These are phyloP conservation scores for Coleophora flavipennella DNA, from an alignment of 2,888 invertebrate species.

Conservation along the genomic window DNA sequence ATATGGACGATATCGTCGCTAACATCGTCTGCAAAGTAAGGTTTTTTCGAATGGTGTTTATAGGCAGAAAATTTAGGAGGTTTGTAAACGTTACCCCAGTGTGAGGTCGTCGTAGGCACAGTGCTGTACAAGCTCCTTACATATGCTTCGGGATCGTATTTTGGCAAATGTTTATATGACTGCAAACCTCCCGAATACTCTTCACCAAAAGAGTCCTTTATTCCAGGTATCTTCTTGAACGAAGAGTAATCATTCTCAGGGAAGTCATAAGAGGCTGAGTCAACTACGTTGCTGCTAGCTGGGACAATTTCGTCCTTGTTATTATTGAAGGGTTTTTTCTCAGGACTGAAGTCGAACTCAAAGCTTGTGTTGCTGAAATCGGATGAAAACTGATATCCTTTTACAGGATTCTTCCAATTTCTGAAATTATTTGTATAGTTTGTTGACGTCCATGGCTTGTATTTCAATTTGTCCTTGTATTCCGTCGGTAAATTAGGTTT, in stretches of 20 bases:
- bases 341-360: constrained; percentile 37
- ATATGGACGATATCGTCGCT: constrained; percentile 50
- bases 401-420: constrained; percentile 36
- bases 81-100: constrained; percentile 53
- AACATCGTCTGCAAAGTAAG: constrained; percentile 30
- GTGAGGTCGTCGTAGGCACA: constrained; percentile 33
- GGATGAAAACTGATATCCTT: constrained; percentile 50
- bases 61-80: constrained; percentile 35
- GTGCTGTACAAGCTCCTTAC: constrained; percentile 39
- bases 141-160: constrained; percentile 35
- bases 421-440: constrained; percentile 31
- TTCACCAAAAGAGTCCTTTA: constrained; percentile 32
- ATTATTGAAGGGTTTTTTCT: constrained; percentile 31
- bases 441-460: constrained; percentile 31
- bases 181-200: constrained; percentile 27
- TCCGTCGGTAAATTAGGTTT: constrained; percentile 12
- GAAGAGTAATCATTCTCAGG: constrained; percentile 37
- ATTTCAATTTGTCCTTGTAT: constrained; percentile 43
- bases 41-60: constrained; percentile 36
- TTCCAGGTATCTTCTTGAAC: constrained; percentile 40
- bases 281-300: constrained; percentile 45
- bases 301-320: constrained; percentile 45
- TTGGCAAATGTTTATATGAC: constrained; percentile 24
- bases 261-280: constrained; percentile 37
- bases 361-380: constrained; percentile 48